phyloP scores from a whole-genome alignment of 2,888 invertebrate genomes.

The Polyploca ridens region DNA sequence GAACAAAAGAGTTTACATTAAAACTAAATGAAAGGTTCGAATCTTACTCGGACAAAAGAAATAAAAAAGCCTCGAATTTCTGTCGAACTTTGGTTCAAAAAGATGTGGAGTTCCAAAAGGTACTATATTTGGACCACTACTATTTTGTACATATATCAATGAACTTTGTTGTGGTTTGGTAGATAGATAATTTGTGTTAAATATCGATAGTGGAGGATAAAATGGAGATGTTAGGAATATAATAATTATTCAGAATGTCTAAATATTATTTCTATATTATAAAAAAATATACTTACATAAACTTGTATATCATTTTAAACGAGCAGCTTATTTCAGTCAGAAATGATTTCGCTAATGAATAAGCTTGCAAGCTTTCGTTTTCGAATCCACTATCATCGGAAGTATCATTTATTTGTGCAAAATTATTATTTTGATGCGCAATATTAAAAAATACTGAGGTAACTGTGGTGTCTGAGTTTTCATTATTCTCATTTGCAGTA shows the following conservation, averaged over 20 bases:
- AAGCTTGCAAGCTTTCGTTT: conserved; percentile 37
- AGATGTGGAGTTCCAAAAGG: background rate
- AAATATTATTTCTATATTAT: too few relatives aligned
- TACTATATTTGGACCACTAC: background rate
- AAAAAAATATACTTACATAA: conserved; percentile 58
- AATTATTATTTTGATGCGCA: background rate
- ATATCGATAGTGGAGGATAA: too few relatives aligned
- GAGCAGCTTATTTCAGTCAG: conserved; percentile 43
- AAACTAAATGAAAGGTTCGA: background rate
- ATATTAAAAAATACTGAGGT: background rate
- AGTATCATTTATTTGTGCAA: background rate
- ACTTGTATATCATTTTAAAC: conserved; percentile 44
- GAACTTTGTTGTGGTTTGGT: background rate
- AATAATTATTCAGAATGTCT: too few relatives aligned
- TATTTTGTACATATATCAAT: background rate
- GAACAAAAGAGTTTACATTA: background rate
- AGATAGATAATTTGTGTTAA: too few relatives aligned
- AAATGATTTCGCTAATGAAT: conserved; percentile 43
- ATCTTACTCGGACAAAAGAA: background rate
- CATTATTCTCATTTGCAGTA: background rate
- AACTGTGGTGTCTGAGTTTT: background rate
- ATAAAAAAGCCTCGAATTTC: background rate
- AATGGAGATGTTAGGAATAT: background rate
- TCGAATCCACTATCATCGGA: conserved; percentile 48
- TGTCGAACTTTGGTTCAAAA: background rate